Conservation (phyloP, 2,113 vertebrate genomes). For the human (Homo sapiens) region GRCh38 chr4:23188001-23188500, state of each 20-base stretch:
- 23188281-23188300: background rate
- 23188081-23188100: background rate
- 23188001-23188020: background rate
- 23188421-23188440: slow-evolving; percentile 33
- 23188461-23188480: background rate
- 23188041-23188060: background rate
- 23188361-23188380: background rate
- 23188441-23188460: slow-evolving; percentile 42
- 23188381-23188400: slow-evolving; percentile 20
- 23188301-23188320: background rate
- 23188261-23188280: background rate
- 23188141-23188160: background rate
- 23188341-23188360: background rate
- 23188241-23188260: background rate
- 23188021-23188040: background rate
- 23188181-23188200: background rate
- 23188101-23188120: background rate
- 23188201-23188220: background rate
- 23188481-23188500: slow-evolving; percentile 16
- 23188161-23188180: background rate
- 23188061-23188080: background rate
- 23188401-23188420: slow-evolving; percentile 46
- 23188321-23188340: background rate
- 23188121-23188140: background rate
- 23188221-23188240: background rate